Evolutionary conservation across 2,113 vertebrate genomes (phyloP), one percentile per base, ranked within the genome.

Genomic region (Hypomesus transpacificus): DNA sequence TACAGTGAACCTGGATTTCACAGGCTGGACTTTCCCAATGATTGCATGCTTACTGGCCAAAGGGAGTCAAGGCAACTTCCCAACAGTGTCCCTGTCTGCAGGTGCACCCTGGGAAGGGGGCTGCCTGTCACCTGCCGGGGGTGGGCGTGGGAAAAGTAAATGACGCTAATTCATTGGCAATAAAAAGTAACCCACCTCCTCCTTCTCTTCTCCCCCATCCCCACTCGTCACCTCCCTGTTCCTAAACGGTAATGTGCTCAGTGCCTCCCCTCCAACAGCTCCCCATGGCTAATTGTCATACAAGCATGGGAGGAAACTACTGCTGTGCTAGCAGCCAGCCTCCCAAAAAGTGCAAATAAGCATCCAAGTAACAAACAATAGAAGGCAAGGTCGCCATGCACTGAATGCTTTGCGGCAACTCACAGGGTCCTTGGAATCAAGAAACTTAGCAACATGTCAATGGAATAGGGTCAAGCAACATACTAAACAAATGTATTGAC

Each of bases 151-250:
- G 82, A 84, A 75, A 80, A 75, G 73, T 85, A 81, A 83, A 68
- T 76, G 68, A 83, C 75, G 77, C 76, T 77, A 72, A 86, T 88
- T 80, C 74, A 86, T 81, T 69, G 78, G 78, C 70, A 87, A 77
- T 88, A 88, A 92, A 46, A 84, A 62, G 16, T 6, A 4, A 54
- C 64, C 62, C 69, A 11, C 5, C 17, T 16, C 24, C 4, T 57
- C 54, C 54, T 17, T 6, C 72, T 62, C 16, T 53, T 75, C 74
- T 0, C 4, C 20, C 20, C 14, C 7, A 11, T 14, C 4, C 8
- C 20, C 0, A 3, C 57, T 14, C 2, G 3, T 31, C 39, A 21
- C 3, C 8, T 62, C 20, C 65, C 61, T 14, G 20, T 21, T 24
- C 67, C 75, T 68, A 79, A 80, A 79, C 68, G 74, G 69, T 59